Base-by-base conservation (phyloP, 1,140 invertebrate genomes). In the Leptinotarsa defecta region DNA sequence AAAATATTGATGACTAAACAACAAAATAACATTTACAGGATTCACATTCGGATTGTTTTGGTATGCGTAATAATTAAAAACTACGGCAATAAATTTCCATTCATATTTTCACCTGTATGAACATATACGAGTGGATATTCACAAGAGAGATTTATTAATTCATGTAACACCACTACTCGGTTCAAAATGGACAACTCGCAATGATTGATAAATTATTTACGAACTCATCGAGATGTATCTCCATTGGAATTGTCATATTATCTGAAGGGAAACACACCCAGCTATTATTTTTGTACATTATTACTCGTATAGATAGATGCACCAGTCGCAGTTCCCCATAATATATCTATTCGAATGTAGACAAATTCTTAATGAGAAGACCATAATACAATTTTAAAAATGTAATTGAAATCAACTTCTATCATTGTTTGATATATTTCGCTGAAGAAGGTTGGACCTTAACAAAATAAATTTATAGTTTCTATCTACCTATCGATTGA, bases 1-100 rank as follows among this genome's bases (percentile, higher is more conserved):
- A 57, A 57, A 57, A 57, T 19, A 57, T 57, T 57, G 52, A n/a
- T 57, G 52, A 57, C 52, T 57, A 57, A 57, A 57, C 52, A 57
- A 17, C n/a, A 57, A 57, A 57, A 57, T 17, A 57, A 17, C 6
- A 5, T 57, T 57, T n/a, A 17, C n/a, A 57, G 0, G 52, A 57
- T 15, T 19, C 17, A n/a, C 52, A 57, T 15, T 57, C 52, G 52
- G 13, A 57, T 57, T 57, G 13, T 57, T 57, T 57, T 57, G 52
- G 4, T 19, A 17, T n/a, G 17, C 4, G 52, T 17, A 57, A 8
- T 57, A 15, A 57, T 57, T 15, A 57, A 57, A 57, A 57, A 57
- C 52, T 57, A 57, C 52, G n/a, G 52, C 52, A 17, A 57, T 57
- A 57, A 57, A 57, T 57, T 57, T 57, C 17, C 52, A 57, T 17